These are phyloP conservation scores for Notodonta dromedarius DNA, from an alignment of 2,888 invertebrate species.

Conservation along the genomic window DNA sequence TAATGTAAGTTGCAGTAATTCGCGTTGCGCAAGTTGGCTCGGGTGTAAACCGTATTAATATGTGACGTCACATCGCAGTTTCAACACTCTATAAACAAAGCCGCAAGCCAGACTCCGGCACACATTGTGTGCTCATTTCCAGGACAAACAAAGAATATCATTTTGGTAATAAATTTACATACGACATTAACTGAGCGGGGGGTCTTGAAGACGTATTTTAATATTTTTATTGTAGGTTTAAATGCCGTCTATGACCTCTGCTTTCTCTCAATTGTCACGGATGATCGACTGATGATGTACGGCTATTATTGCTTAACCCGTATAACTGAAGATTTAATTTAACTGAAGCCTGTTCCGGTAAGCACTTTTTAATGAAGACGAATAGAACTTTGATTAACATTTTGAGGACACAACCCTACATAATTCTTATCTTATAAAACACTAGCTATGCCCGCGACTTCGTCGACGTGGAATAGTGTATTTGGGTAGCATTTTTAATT, in stretches of 20 bases:
- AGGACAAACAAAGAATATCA: slow-evolving; percentile 61
- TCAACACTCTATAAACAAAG: slow-evolving; percentile 74
- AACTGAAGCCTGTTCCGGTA: slow-evolving; percentile 55
- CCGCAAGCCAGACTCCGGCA: slow-evolving; percentile 51
- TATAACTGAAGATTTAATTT: slow-evolving; percentile 64
- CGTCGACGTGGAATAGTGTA: too few relatives aligned
- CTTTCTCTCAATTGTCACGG: slow-evolving; percentile 20
- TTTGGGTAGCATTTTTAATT: too few relatives aligned
- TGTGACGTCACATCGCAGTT: slow-evolving; percentile 68
- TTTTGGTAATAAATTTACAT: slow-evolving; percentile 52
- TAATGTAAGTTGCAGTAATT: slow-evolving; percentile 19
- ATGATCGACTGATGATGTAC: slow-evolving; percentile 25
- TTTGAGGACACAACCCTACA: slow-evolving; percentile 11
- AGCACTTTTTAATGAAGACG: slow-evolving; percentile 67
- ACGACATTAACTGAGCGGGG: slow-evolving; percentile 36
- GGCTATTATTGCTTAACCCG: slow-evolving; percentile 48
- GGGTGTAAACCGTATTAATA: slow-evolving; percentile 43
- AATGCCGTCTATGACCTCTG: slow-evolving; percentile 11
- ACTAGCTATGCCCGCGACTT: too few relatives aligned
- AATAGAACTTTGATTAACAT: slow-evolving; percentile 66
- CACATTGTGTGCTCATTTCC: slow-evolving; percentile 69
- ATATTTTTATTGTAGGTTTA: slow-evolving; percentile 29
- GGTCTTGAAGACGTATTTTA: slow-evolving; percentile 36
- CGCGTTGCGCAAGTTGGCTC: slow-evolving; percentile 53
- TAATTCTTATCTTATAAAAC: background rate